Evolutionary conservation across 2,888 invertebrate species (phyloP), one percentile per base, ranked within the genome.

Genomic region (Oxytorus armatus): DNA sequence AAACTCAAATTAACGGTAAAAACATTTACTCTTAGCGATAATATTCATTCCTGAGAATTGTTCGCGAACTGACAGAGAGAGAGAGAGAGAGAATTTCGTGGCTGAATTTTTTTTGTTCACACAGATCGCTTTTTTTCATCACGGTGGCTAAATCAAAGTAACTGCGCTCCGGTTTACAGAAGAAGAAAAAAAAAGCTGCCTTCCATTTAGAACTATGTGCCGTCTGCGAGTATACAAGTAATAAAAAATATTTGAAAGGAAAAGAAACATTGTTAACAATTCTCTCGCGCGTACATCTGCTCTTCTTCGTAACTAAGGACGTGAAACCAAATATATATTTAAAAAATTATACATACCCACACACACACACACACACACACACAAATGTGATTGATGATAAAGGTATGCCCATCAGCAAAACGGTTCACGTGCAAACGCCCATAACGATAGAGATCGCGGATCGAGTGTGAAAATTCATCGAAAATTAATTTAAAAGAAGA

Each of bases 191-290:
- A 59, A 77, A 76, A 82, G 81, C 82, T 82, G 82, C 82, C 82
- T 82, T 82, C 81, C 82, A 82, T 81, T 82, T 81, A 77, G 59
- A 82, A 82, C 78, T 78, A 82, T 72, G 81, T 81, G 81, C 81
- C 82, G 82, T 81, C 82, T 81, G 81, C 81, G 78, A 82, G 78
- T 82, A 81, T 78, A 76, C 78, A 82, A 82, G 63, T 81, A 76
- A 76, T 80, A 61, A 72, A 21, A 29, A 47, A 63, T 16, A 16
- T 36, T 7, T 51, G 69, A 59, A 57, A 72, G 42, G 25, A 68
- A 47, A 47, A 65, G 33, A 47, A 47, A 16, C 68, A 75, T 78
- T 77, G 75, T 82, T 78, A 78, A 78, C 59, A 42, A 29, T 81
- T 73, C 18, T 78, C 61, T 82, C 72, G 66, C 72, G 66, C 72